These are phyloP conservation scores for Cephalopachus bancanus DNA, from an alignment of 2,797 vertebrate species.

Conservation along the genomic window DNA sequence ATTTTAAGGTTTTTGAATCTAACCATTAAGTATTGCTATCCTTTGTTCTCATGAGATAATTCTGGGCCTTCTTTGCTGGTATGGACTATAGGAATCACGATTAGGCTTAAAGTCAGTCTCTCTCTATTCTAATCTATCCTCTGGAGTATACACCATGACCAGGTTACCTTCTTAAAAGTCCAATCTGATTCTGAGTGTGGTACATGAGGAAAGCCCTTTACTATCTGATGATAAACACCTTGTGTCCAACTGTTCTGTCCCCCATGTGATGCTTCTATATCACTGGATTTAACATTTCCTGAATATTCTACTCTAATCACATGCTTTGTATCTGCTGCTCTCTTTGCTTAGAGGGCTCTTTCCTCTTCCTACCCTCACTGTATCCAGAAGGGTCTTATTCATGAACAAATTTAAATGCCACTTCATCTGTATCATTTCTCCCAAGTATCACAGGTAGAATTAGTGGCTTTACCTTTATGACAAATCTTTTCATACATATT, in stretches of 20 bases:
- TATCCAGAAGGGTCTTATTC: slow-evolving; percentile 15
- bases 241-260: neutral
- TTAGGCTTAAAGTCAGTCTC: neutral
- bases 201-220: neutral
- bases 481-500: slow-evolving; percentile 27
- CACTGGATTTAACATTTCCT: neutral
- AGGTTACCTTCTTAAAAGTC: neutral
- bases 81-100: slow-evolving; percentile 5
- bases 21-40: slow-evolving; percentile 32
- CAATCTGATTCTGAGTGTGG: neutral
- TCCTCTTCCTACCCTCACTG: neutral
- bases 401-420: slow-evolving; percentile 45
- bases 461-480: neutral
- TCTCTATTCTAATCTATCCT: neutral
- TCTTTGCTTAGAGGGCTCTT: slow-evolving; percentile 6
- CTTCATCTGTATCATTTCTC: slow-evolving; percentile 14
- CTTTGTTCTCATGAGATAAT: slow-evolving; percentile 30
- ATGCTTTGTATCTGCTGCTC: neutral
- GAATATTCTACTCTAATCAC: neutral
- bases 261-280: neutral
- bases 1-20: slow-evolving; percentile 55
- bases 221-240: neutral
- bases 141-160: neutral
- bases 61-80: slow-evolving; percentile 13
- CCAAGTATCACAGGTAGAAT: neutral